Conservation (phyloP, 2,797 vertebrate genomes). For the Semaprochilodus insignis region DNA sequence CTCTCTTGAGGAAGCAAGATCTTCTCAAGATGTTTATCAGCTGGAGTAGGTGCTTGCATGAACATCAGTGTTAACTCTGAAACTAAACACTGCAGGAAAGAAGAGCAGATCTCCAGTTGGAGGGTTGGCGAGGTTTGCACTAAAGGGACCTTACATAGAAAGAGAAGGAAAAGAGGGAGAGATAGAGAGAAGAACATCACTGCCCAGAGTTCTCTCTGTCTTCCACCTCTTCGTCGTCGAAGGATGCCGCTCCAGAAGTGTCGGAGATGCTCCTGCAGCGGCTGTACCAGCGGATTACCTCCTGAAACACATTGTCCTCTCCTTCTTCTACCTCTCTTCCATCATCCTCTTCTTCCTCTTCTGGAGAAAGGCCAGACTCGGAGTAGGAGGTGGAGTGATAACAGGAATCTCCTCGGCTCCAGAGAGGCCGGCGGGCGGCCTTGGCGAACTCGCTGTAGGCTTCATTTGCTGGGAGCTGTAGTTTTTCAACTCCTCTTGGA, state of each 20-base stretch:
- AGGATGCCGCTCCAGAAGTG: conserved; percentile 91
- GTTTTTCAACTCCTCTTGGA: conserved; percentile 71
- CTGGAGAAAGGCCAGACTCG: conserved; percentile 86
- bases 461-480: conserved; percentile 77
- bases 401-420: conserved; percentile 88
- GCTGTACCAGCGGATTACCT: conserved; percentile 78
- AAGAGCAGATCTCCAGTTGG: background rate
- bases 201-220: conserved; percentile 74
- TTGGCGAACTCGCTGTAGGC: conserved; percentile 72
- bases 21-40: background rate
- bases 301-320: conserved; percentile 80
- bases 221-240: conserved; percentile 84
- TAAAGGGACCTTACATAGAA: conserved; percentile 46
- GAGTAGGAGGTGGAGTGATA: conserved; percentile 90
- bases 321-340: conserved; percentile 80
- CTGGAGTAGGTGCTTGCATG: background rate
- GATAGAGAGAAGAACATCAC: conserved; percentile 63
- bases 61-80: background rate
- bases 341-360: conserved; percentile 79
- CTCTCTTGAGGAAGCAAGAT: background rate
- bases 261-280: conserved; percentile 86
- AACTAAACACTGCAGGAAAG: background rate
- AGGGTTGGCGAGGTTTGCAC: conserved; percentile 1
- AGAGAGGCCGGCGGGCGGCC: conserved; percentile 79
- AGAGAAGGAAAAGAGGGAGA: conserved; percentile 25